phyloP scores from a whole-genome alignment of 2,797 vertebrate genomes.

The Anguilla pacifica region DNA sequence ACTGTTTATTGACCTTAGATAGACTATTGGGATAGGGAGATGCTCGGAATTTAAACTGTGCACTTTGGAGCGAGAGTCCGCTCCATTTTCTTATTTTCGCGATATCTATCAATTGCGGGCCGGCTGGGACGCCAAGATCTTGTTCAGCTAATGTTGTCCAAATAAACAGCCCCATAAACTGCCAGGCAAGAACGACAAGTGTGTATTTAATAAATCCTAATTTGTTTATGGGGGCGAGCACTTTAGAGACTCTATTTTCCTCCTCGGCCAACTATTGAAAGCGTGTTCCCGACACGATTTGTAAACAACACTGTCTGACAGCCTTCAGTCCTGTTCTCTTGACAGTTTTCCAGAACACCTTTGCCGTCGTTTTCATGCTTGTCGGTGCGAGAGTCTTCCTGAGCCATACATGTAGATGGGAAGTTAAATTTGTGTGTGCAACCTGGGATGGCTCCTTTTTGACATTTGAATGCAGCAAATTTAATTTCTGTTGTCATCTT shows the following conservation, averaged over 20 bases:
- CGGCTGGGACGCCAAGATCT: constrained; percentile 72
- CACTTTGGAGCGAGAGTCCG: constrained; percentile 72
- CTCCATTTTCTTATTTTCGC: constrained; percentile 72
- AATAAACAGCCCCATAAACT: constrained; percentile 80
- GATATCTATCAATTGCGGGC: constrained; percentile 83
- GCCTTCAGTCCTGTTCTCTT: neutral
- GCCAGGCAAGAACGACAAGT: constrained; percentile 71
- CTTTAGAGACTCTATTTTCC: constrained; percentile 54
- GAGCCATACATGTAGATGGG: neutral
- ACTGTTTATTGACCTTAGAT: constrained; percentile 90
- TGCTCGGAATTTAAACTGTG: constrained; percentile 78
- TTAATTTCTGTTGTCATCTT: neutral
- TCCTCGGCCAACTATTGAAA: constrained; percentile 60
- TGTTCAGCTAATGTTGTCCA: constrained; percentile 81
- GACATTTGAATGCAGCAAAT: neutral
- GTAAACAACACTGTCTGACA: neutral
- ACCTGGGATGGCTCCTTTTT: neutral
- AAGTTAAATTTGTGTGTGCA: neutral
- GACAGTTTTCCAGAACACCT: neutral
- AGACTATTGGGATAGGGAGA: constrained; percentile 74
- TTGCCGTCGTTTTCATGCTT: neutral
- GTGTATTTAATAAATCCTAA: constrained; percentile 80
- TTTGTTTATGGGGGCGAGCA: constrained; percentile 78
- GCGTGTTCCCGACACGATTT: constrained; percentile 51
- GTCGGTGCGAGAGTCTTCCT: neutral